These are phyloP conservation scores for Nymphalis urticae DNA, from an alignment of 2,888 invertebrate genomes.

Conservation along the genomic window DNA sequence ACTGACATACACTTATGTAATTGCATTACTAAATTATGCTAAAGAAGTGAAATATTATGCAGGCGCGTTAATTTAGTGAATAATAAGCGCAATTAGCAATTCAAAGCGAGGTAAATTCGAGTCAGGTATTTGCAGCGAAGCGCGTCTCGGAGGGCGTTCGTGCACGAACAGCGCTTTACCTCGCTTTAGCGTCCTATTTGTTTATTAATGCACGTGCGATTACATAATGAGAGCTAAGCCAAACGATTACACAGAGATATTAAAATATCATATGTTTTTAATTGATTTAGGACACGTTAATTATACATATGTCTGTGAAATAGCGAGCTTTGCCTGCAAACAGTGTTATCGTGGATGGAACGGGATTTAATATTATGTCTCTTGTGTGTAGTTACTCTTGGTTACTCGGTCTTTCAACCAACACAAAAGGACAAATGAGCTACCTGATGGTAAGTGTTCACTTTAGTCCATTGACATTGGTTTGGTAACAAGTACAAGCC, in stretches of 20 bases:
- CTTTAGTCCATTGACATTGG: too few relatives aligned
- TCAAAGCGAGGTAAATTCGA: constrained; percentile 12
- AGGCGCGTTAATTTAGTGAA: constrained; percentile 10
- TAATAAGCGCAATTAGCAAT: constrained; percentile 18
- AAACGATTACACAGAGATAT: background rate
- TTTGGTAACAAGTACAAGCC: too few relatives aligned
- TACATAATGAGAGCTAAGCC: background rate
- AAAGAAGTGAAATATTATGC: constrained; percentile 24
- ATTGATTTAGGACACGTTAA: background rate
- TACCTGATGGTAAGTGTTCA: too few relatives aligned
- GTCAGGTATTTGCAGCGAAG: constrained; percentile 4
- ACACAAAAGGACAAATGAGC: too few relatives aligned
- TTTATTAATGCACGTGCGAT: constrained; percentile 4
- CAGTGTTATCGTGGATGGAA: too few relatives aligned
- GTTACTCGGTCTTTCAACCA: too few relatives aligned
- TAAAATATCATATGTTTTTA: background rate
- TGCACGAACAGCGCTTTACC: constrained; percentile 3
- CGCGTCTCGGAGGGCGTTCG: constrained; percentile 6
- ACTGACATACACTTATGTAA: constrained; percentile 1
- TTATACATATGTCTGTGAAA: too few relatives aligned
- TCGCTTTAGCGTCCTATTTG: background rate
- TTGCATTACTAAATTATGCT: constrained; percentile 16
- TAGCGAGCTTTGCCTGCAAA: too few relatives aligned
- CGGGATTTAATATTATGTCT: too few relatives aligned
- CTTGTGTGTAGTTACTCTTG: too few relatives aligned